Percentiles rank a stretch among this genome's conserved stretches.
phyloP scores from a whole-genome alignment of 2,797 vertebrate species.

The Coracias cyanogaster region DNA sequence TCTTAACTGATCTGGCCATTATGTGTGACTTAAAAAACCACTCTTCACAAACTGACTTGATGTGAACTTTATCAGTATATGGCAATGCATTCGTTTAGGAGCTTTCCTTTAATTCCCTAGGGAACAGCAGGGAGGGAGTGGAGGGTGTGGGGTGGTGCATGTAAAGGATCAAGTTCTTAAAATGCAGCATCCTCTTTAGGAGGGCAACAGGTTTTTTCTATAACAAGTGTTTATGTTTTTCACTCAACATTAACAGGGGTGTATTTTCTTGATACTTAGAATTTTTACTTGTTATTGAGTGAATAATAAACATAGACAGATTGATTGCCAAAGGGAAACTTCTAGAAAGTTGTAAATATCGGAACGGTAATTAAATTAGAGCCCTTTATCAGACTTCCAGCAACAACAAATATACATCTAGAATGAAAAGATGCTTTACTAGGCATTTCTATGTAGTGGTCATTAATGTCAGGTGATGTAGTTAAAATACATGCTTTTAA shows the following conservation, averaged over 20 bases:
- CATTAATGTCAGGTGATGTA: not conserved
- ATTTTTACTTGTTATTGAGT: not conserved
- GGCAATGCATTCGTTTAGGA: not conserved
- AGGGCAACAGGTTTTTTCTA: not conserved
- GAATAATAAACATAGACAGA: not conserved
- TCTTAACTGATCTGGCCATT: not conserved
- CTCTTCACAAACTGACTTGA: not conserved
- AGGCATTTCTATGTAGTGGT: not conserved
- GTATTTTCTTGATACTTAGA: not conserved
- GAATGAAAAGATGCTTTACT: not conserved
- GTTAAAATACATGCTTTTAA: not conserved
- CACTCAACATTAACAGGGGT: not conserved
- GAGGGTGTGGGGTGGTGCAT: not conserved
- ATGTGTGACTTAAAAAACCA: not conserved
- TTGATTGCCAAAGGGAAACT: not conserved
- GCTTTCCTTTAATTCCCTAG: not conserved
- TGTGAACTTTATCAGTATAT: not conserved
- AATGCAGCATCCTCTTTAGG: not conserved
- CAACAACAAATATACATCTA: not conserved
- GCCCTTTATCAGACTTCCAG: not conserved
- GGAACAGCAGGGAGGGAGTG: not conserved
- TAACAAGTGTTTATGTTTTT: not conserved
- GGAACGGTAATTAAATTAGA: not conserved
- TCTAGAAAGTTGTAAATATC: not conserved
- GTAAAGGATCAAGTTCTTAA: not conserved